These are phyloP conservation scores for Oryzias melastigma DNA, from an alignment of 2,113 vertebrate genomes.

Conservation along the genomic window DNA sequence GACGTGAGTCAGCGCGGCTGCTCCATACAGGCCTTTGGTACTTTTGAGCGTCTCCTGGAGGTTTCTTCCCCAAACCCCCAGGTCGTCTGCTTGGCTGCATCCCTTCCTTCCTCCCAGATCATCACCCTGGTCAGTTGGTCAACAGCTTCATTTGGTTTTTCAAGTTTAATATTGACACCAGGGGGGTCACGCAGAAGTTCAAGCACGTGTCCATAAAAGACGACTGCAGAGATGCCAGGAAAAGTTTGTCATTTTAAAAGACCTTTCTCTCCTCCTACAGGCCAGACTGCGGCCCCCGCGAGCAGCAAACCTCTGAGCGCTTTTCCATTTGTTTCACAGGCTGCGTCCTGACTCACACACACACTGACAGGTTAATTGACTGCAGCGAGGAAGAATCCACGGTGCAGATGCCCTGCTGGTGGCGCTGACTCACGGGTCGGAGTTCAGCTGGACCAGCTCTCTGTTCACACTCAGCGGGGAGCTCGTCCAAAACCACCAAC, in stretches of 20 bases:
- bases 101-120: no score
- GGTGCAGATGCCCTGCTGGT: constrained; percentile 41
- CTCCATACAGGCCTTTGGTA: constrained; percentile 53
- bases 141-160: no score
- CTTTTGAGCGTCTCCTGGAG: constrained; percentile 47
- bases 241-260: constrained; percentile 30
- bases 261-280: constrained; percentile 13
- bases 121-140: no score
- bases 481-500: constrained; percentile 36
- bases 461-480: constrained; percentile 37
- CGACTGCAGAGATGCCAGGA: constrained; percentile 28
- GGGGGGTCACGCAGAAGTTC: neutral
- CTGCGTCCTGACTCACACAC: constrained; percentile 61
- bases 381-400: constrained; percentile 30
- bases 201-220: neutral
- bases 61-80: constrained; percentile 29
- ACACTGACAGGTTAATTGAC: constrained; percentile 53
- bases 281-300: constrained; percentile 43
- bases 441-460: constrained; percentile 53
- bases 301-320: constrained; percentile 28
- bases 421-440: constrained; percentile 44
- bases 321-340: constrained; percentile 61
- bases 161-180: no score
- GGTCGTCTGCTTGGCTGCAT: constrained; percentile 7
- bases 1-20: constrained; percentile 73